Evolutionary conservation across 2,888 invertebrate species (phyloP), one percentile per base, ranked within the genome.

Genomic region (Tinea trinotella): DNA sequence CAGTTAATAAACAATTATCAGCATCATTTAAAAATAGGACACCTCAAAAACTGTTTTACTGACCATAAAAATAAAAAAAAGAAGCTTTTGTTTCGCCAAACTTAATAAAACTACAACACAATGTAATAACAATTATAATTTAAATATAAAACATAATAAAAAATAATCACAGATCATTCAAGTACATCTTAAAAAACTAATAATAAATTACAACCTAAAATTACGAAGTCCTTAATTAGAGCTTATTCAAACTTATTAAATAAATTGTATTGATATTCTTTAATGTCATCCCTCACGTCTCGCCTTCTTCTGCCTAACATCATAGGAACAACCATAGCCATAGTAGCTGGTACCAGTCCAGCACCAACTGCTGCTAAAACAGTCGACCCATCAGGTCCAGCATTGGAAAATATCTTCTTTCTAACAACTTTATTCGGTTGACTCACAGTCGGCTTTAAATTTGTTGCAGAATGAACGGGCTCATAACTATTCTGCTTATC

Each of bases 261-360:
- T 7, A 19, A 9, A 12, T 46, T 10, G 10, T 24, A 24, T 24
- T 50, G 18, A 24, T 12, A 7, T 10, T 50, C 13, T 20, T 50
- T 24, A 7, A 24, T 24, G 9, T 48, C 6, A 7, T 10, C 50
- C 12, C 40, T 53, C 3, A 53, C 19, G 20, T 74, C 74, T 59
- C 81, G 67, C n/a, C 80, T 71, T 60, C 76, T 67, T 6, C 70
- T 67, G n/a, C 91, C 91, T 56, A 93, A 78, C 70, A 92, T 90
- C 88, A 93, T 90, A 0, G 93, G 93, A 34, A 93, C 90, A 60
- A 93, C 87, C 90, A 93, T 91, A 0, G 93, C 93, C 90, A 93
- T 91, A 0, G 93, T 92, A 0, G 93, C 93, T 4, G 93, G 93
- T 15, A 93, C 87, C 90, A 93, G 91, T 0, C 93, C 93, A 12